These are phyloP conservation scores for Falco punctatus DNA, from an alignment of 2,113 vertebrate species.

Conservation along the genomic window DNA sequence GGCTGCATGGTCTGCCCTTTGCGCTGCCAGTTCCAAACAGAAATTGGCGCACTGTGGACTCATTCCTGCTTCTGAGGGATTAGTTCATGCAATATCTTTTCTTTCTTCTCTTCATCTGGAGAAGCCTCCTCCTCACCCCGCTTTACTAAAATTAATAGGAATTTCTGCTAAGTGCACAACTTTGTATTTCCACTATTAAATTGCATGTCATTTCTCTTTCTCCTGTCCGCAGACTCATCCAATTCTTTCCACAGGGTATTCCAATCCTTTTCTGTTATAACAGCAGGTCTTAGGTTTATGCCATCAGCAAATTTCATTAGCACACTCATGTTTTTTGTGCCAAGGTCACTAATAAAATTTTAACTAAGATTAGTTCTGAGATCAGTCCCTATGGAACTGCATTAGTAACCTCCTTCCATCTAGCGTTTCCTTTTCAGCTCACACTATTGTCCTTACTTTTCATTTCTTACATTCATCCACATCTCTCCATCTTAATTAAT, in stretches of 20 bases:
- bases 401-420: conserved; percentile 13
- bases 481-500: conserved; percentile 61
- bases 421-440: background rate
- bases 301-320: conserved; percentile 15
- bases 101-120: background rate
- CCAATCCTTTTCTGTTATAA: background rate
- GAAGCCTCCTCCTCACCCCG: background rate
- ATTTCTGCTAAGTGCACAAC: background rate
- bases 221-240: background rate
- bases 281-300: background rate
- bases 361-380: conserved; percentile 1
- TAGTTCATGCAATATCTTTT: background rate
- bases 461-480: conserved; percentile 5
- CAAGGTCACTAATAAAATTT: conserved; percentile 47
- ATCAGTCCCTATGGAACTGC: background rate
- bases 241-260: background rate
- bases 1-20: background rate
- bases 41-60: background rate
- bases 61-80: background rate
- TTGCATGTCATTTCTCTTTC: background rate
- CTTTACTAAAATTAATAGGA: background rate
- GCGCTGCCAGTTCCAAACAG: background rate
- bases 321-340: background rate
- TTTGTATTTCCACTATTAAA: background rate
- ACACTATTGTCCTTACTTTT: background rate